Percentiles rank a stretch among this genome's conserved stretches.
phyloP scores from a whole-genome alignment of 2,113 vertebrate genomes.

The Pachyramphus minor region DNA sequence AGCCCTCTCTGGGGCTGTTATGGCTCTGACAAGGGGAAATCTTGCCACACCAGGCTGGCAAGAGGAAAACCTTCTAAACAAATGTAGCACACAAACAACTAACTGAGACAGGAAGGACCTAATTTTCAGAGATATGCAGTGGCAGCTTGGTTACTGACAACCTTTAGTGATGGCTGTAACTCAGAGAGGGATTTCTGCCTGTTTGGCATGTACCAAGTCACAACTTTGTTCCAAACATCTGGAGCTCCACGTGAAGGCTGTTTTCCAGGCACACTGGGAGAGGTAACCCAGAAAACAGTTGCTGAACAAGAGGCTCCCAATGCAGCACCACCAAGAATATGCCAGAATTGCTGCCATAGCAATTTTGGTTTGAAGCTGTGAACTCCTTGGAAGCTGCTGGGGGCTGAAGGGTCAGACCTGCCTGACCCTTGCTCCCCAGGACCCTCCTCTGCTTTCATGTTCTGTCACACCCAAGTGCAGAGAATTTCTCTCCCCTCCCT shows the following conservation, averaged over 20 bases:
- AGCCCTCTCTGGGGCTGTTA: neutral
- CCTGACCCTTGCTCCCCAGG: neutral
- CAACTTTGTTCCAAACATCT: neutral
- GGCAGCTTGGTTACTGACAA: neutral
- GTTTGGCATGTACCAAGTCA: neutral
- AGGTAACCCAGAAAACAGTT: neutral
- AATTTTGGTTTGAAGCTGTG: neutral
- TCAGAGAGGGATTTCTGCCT: neutral
- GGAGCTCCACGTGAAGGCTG: neutral
- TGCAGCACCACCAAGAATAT: rapidly evolving
- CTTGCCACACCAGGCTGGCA: neutral
- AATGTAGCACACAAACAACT: neutral
- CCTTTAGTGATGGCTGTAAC: neutral
- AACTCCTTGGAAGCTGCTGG: neutral
- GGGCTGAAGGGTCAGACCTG: neutral
- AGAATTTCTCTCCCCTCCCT: neutral
- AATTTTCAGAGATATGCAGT: neutral
- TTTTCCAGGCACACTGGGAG: neutral
- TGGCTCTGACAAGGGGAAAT: neutral
- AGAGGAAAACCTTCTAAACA: neutral
- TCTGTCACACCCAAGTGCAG: neutral
- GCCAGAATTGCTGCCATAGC: neutral
- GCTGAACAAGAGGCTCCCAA: neutral
- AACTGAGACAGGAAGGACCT: neutral
- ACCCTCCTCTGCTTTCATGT: neutral